phyloP scores from a whole-genome alignment of 2,113 vertebrate genomes.

The Cyphomyrus plagiostoma region DNA sequence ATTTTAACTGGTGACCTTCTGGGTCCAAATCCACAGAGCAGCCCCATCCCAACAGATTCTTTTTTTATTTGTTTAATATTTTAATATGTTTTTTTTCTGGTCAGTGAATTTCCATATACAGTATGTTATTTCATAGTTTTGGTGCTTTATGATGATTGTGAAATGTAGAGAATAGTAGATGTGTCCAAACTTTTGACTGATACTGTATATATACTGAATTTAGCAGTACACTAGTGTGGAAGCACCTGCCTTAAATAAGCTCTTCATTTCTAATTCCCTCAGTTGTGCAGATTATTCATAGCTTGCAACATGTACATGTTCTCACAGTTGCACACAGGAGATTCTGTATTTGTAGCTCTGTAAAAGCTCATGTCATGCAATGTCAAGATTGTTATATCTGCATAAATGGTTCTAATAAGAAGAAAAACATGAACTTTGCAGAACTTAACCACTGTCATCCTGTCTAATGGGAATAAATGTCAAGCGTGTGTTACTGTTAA shows the following conservation, averaged over 20 bases:
- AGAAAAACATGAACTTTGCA: neutral
- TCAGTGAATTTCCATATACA: no score
- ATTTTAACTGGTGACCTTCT: no score
- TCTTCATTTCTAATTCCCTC: neutral
- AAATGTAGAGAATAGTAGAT: neutral
- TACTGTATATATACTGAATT: neutral
- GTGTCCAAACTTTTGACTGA: neutral
- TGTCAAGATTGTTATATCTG: neutral
- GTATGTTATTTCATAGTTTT: no score
- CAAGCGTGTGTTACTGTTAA: neutral
- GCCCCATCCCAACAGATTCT: no score
- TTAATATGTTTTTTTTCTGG: no score
- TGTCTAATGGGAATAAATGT: neutral
- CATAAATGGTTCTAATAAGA: neutral
- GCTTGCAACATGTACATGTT: neutral
- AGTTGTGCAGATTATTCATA: neutral
- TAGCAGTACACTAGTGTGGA: neutral
- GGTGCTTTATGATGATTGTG: neutral
- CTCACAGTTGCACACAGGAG: neutral
- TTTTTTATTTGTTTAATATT: no score
- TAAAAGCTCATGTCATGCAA: neutral
- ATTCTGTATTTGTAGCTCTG: neutral
- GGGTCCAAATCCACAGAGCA: no score
- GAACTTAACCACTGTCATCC: neutral
- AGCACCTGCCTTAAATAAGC: neutral